Base-by-base conservation (phyloP, 2,113 vertebrate genomes). In the Neolamprologus hecqui region DNA sequence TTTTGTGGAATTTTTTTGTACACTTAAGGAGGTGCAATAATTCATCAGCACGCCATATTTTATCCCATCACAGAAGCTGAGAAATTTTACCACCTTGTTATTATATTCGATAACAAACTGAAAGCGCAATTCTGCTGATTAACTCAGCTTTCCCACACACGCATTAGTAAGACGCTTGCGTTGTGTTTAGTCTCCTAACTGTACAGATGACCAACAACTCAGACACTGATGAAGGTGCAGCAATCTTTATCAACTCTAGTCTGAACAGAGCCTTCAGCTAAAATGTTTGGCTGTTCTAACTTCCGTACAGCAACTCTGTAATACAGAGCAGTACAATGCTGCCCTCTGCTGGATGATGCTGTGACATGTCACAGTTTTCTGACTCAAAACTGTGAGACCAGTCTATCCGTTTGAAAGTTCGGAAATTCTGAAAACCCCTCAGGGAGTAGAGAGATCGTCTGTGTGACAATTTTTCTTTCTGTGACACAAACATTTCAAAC, bases 311-410 rank as follows among this genome's bases (percentile, higher is more conserved):
- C 19, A 14, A 17, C 28, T 51, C 45, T 19, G n/a, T 2, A 23
- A 28, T 7, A 4, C 10, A 4, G 9, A 53, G 17, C 7, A 26
- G 42, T 13, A 3, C 57, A 63, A 15, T 26, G 37, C 54, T 42
- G 81, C 89, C 88, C 86, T 82, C 91, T 90, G 70, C 84, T 94
- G 92, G 85, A 26, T 31, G 33, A 60, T 1, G 1, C 5, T 60
- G 15, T 60, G 57, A 33, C 57, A 17, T 2, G 8, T 60, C 28
- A 60, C 26, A 1, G 14, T 60, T 60, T 60, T 60, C 1, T 60
- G 1, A 60, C 26, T 31, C 57, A 60, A 17, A 60, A 60, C 5
- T 60, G 26, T 28, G 55, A 58, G 5, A 9, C 26, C 14, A 1
- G 26, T 58, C 26, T 28, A 58, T 58, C 57, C 0, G 68, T 75